Evolutionary conservation across 2,113 vertebrate species (phyloP).

Genomic region (Ceuthmochares aereus): DNA sequence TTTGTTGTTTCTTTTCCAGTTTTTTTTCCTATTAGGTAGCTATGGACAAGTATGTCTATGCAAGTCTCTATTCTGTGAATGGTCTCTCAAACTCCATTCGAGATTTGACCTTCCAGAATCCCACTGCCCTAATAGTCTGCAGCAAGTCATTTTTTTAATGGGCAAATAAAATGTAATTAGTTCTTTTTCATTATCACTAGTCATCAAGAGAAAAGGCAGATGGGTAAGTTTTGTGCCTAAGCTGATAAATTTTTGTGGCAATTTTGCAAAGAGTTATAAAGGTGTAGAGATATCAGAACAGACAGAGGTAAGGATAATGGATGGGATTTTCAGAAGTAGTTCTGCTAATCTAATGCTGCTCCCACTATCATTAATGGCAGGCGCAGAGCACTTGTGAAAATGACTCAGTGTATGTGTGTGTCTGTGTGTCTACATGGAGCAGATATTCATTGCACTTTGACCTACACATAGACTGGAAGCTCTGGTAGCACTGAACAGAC

Average conservation of each 20-base stretch:
- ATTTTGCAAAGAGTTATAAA: slow-evolving; percentile 2
- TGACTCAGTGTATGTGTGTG: background rate
- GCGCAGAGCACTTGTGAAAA: background rate
- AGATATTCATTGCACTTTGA: background rate
- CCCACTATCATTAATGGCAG: background rate
- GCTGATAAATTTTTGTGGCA: background rate
- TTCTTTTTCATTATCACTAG: slow-evolving; percentile 19
- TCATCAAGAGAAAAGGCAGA: slow-evolving; percentile 16
- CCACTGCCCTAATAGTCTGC: background rate
- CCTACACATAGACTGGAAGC: background rate
- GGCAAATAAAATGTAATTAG: slow-evolving; percentile 16
- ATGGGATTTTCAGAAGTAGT: slow-evolving; percentile 1
- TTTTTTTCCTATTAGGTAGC: background rate
- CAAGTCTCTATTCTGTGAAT: background rate
- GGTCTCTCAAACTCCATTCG: background rate
- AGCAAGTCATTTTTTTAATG: background rate
- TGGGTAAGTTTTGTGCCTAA: background rate
- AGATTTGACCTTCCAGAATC: slow-evolving; percentile 24
- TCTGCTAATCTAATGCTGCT: background rate
- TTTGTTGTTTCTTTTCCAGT: background rate
- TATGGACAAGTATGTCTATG: background rate
- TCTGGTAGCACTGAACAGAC: background rate
- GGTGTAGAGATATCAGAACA: background rate
- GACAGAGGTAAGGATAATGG: background rate
- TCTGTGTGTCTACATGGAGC: rapidly evolving